Conservation (phyloP, 1,140 invertebrate genomes). For the Stegodyphus dumicola region DNA sequence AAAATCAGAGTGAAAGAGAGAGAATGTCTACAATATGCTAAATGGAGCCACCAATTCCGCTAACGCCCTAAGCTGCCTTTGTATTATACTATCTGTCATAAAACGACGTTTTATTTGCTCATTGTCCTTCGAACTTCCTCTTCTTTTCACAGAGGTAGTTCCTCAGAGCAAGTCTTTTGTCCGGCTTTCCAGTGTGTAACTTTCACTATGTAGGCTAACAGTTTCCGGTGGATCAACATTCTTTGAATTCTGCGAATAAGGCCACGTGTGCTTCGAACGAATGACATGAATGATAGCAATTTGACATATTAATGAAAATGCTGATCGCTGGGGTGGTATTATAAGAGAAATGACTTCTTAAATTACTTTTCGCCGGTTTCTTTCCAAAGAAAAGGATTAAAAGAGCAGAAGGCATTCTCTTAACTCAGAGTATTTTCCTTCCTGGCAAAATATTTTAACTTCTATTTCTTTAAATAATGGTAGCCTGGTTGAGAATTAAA, state of each 20-base stretch:
- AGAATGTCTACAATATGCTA: conserved; percentile 54
- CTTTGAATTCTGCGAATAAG: conserved; percentile 30
- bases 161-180: conserved; percentile 22
- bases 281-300: neutral
- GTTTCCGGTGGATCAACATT: conserved; percentile 56
- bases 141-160: conserved; percentile 10
- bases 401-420: too few relatives aligned
- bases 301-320: neutral
- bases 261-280: neutral
- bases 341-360: too few relatives aligned
- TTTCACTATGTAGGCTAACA: neutral
- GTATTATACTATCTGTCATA: conserved; percentile 17
- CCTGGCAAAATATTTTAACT: too few relatives aligned
- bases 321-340: neutral
- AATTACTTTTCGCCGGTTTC: too few relatives aligned
- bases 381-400: too few relatives aligned
- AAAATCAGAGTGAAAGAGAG: conserved; percentile 18
- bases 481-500: too few relatives aligned
- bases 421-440: too few relatives aligned
- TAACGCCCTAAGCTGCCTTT: conserved; percentile 45
- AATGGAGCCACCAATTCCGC: conserved; percentile 36
- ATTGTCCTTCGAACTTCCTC: conserved; percentile 46
- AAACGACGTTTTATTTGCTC: conserved; percentile 45
- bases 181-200: conserved; percentile 10
- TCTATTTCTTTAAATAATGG: too few relatives aligned